Conservation (phyloP, 2,113 vertebrate genomes). For the Excalfactoria chinensis region DNA sequence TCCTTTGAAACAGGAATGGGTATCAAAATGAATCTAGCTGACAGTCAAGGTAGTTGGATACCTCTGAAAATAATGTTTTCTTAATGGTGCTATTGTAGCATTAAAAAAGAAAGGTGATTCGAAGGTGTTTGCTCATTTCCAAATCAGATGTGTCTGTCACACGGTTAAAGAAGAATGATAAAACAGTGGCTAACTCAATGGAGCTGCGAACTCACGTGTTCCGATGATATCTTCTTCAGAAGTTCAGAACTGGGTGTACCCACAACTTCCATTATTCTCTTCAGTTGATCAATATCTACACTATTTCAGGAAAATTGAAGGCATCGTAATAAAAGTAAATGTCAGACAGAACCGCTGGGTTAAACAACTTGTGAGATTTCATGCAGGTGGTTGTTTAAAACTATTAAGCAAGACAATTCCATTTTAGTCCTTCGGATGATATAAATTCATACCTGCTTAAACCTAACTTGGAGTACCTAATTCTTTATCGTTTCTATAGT, state of each 20-base stretch:
- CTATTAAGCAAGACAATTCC: background rate
- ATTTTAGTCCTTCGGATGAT: background rate
- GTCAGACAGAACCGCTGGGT: background rate
- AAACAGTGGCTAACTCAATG: background rate
- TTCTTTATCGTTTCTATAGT: background rate
- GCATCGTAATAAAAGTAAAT: background rate
- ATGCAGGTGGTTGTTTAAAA: background rate
- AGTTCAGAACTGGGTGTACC: slow-evolving; percentile 94
- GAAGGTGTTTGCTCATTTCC: background rate
- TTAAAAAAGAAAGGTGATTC: background rate
- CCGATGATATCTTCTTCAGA: slow-evolving; percentile 95
- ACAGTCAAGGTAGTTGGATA: background rate
- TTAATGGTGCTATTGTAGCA: background rate
- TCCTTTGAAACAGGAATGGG: background rate
- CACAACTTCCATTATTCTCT: slow-evolving; percentile 98
- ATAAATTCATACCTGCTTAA: background rate
- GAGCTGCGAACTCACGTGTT: slow-evolving; percentile 85
- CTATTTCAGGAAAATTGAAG: slow-evolving; percentile 75
- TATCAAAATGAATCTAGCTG: background rate
- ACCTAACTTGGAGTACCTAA: background rate
- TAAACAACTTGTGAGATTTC: background rate
- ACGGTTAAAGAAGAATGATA: background rate
- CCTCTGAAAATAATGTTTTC: background rate
- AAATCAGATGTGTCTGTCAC: background rate
- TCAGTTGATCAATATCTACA: slow-evolving; percentile 95